Evolutionary conservation across 2,888 invertebrate genomes (phyloP), one percentile per base, ranked within the genome.

Genomic region (Xestia ashworthii): DNA sequence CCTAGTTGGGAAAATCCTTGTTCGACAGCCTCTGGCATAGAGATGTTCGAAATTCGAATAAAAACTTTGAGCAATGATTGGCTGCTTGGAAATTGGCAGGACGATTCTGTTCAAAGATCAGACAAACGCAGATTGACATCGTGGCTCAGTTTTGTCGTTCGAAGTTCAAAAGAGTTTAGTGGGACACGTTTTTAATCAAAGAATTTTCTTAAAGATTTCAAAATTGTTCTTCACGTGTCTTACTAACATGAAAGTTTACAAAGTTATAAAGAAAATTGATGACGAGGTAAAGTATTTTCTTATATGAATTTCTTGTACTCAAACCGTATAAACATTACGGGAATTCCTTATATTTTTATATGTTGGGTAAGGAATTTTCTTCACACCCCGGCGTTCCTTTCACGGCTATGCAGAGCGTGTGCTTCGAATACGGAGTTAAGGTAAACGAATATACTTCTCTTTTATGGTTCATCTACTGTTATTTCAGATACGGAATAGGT

Each of bases 391-490:
- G 58, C 67, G 66, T 70, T 74, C 81, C 77, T 82, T 87, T 81
- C 81, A 83, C 85, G 81, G 84, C 79, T 86, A 85, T 83, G 74
- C 74, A 77, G 79, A 67, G 83, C 76, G 83, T 90, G 85, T 85
- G 80, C 81, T 80, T 71, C 77, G 88, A 87, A 90, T 90, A 79
- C 78, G 48, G 74, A 75, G 78, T 82, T 82, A 85, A 76, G 77
- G 82, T 80, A 84, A 87, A 82, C 83, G 79, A 85, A 84, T 87
- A 87, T 72, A 80, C 80, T 81, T 64, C 53, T 74, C 70, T 86
- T 78, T 86, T 89, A 90, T 87, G 79, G 76, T 70, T 86, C 79
- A 83, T 81, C 85, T 87, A 70, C 73, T 72, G 79, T 82, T 81
- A 79, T 77, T 86, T 82, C 72, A 72, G 72, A 72, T 65, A 75